A percentile compares a stretch with the other conserved stretches of the same genome.
Evolutionary conservation across 2,113 vertebrate species (phyloP).

Genomic region (Cercocebus atys): DNA sequence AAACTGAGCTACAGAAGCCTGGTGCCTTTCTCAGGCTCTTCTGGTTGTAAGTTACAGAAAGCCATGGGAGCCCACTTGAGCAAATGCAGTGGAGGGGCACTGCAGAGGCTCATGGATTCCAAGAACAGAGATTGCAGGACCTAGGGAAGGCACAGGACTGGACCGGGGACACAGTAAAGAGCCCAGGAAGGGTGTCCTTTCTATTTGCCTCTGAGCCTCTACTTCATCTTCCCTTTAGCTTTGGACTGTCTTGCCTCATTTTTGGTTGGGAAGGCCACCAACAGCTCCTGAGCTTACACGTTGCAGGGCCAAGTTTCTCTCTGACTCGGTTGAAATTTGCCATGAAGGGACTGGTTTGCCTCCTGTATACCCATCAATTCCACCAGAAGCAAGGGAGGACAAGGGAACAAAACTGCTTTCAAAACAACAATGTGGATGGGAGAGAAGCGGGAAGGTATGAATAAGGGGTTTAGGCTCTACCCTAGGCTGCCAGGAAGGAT

Average conservation of each 20-base stretch:
- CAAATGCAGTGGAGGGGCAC: neutral
- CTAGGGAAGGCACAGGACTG: neutral
- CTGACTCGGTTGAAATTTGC: neutral
- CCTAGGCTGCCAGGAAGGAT: neutral
- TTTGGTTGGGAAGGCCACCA: neutral
- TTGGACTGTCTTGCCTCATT: neutral
- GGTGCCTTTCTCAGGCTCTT: neutral
- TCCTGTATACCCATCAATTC: neutral
- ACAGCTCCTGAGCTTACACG: neutral
- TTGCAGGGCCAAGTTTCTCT: neutral
- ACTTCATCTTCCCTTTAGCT: neutral
- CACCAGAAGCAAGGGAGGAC: neutral
- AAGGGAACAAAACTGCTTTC: neutral
- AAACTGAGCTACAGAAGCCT: neutral
- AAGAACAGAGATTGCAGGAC: neutral
- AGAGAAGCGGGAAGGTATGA: accelerated
- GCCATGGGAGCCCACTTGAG: neutral
- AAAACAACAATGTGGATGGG: neutral
- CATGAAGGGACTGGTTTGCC: neutral
- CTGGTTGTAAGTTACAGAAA: neutral
- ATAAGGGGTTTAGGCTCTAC: neutral
- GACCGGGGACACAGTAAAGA: neutral
- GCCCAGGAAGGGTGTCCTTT: neutral
- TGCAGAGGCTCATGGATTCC: neutral
- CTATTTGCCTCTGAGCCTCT: neutral